These are phyloP conservation scores for Aurelia sp. DNA, from an alignment of 30 jellyfish, hydroid and myxozoan species.

Conservation along the genomic window DNA sequence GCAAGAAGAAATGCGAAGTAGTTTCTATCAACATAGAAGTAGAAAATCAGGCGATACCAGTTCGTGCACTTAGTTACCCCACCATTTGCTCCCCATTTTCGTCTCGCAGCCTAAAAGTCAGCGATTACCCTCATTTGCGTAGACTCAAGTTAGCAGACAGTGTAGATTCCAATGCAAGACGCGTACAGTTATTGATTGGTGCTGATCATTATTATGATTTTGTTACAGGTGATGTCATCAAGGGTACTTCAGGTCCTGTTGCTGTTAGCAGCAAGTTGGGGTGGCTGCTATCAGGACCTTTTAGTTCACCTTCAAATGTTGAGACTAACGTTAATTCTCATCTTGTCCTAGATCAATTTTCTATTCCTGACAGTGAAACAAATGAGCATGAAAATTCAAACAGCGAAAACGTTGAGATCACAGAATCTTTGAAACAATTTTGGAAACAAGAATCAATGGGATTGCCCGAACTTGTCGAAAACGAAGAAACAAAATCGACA, in stretches of 20 bases:
- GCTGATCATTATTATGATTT: slow-evolving; percentile 42
- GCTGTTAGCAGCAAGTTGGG: slow-evolving; percentile 68
- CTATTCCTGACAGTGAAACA: too few relatives aligned
- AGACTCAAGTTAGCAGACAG: slow-evolving; percentile 27
- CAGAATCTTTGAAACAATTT: slow-evolving; percentile 35
- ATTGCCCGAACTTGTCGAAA: slow-evolving; percentile 1
- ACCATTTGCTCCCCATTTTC: slow-evolving; percentile 43
- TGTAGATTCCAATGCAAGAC: not conserved
- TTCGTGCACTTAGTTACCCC: slow-evolving; percentile 23
- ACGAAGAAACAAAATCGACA: not conserved
- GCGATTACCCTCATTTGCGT: slow-evolving; percentile 46
- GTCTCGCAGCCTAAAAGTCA: slow-evolving; percentile 1
- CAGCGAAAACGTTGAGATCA: slow-evolving; percentile 35
- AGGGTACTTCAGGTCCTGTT: slow-evolving; percentile 60
- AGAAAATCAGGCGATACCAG: slow-evolving; percentile 19
- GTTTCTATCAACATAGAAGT: slow-evolving; percentile 30
- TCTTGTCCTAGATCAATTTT: slow-evolving; percentile 29
- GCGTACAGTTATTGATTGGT: slow-evolving; percentile 36
- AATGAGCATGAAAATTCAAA: not conserved
- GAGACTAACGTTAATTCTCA: slow-evolving; percentile 31
- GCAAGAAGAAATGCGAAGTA: slow-evolving; percentile 16
- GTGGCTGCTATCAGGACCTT: slow-evolving; percentile 61
- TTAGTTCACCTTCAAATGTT: not conserved
- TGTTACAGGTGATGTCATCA: slow-evolving; percentile 34
- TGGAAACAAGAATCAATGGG: slow-evolving; percentile 56